A percentile compares a stretch with the other conserved stretches of the same genome.
phyloP scores from a whole-genome alignment of 2,888 invertebrate genomes.

The Stenchaetothrips biformis region DNA sequence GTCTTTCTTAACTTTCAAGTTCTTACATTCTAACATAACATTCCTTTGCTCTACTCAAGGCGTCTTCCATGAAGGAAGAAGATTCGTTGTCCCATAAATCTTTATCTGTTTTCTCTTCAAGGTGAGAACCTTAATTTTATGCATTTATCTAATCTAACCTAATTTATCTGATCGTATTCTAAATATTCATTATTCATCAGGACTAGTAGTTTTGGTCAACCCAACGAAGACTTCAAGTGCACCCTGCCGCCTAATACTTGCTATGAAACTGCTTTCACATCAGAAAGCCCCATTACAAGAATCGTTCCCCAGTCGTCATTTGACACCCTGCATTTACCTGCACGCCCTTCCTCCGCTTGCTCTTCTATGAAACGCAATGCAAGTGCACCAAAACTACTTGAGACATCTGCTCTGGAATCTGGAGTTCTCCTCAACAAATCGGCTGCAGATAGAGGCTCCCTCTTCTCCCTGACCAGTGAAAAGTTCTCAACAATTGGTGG shows the following conservation, averaged over 20 bases:
- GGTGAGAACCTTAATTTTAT: background rate
- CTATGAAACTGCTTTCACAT: slow-evolving; percentile 45
- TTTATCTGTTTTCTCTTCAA: background rate
- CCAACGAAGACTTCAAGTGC: slow-evolving; percentile 17
- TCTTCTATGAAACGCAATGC: slow-evolving; percentile 7
- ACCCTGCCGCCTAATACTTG: slow-evolving; percentile 40
- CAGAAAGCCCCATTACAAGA: slow-evolving; percentile 43
- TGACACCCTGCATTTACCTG: slow-evolving; percentile 38
- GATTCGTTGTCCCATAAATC: background rate
- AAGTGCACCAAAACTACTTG: background rate
- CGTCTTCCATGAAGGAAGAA: background rate
- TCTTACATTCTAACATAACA: background rate
- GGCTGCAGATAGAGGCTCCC: background rate
- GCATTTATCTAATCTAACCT: background rate
- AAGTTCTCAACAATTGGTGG: background rate
- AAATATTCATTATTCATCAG: background rate
- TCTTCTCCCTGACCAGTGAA: background rate
- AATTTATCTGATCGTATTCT: background rate
- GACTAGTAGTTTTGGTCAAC: background rate
- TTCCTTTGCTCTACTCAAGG: background rate
- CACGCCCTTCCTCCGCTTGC: background rate
- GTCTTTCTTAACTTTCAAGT: background rate
- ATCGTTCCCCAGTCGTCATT: slow-evolving; percentile 41
- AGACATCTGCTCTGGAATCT: background rate
- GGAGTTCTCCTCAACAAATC: background rate